Conservation (phyloP, 2,113 vertebrate species). For the Thalassarche chlororhynchos region DNA sequence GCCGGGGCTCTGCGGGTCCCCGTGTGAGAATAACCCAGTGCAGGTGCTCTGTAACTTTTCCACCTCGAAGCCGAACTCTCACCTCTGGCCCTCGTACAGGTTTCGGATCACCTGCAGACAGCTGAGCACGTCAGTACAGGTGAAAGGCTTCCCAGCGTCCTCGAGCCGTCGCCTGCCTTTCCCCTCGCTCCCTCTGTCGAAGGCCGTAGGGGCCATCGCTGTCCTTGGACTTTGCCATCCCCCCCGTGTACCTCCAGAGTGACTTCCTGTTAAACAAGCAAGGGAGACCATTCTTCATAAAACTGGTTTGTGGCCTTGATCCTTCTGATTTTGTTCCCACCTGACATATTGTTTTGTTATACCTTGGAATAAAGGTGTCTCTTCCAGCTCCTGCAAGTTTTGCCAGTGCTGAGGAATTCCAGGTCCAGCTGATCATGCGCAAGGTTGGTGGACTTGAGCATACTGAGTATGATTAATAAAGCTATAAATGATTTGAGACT, state of each 20-base stretch:
- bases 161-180: not conserved
- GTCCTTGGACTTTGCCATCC: too few species aligned
- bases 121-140: too few species aligned
- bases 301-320: not conserved
- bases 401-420: not conserved
- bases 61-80: not conserved
- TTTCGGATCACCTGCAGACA: not conserved
- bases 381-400: not conserved
- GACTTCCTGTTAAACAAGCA: not conserved
- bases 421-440: not conserved
- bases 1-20: too few species aligned
- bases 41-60: accelerated
- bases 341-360: not conserved
- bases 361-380: not conserved
- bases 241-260: accelerated
- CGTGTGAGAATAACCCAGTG: too few species aligned
- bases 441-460: not conserved
- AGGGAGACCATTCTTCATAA: too few species aligned
- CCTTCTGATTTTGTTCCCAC: accelerated
- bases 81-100: accelerated
- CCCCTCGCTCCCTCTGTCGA: accelerated
- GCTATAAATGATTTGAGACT: not conserved
- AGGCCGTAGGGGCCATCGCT: not conserved
- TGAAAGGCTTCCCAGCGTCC: accelerated
- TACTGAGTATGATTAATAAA: not conserved